These are phyloP conservation scores for Pachliopta kotzebuea DNA, from an alignment of 2,888 invertebrate species.

Conservation along the genomic window DNA sequence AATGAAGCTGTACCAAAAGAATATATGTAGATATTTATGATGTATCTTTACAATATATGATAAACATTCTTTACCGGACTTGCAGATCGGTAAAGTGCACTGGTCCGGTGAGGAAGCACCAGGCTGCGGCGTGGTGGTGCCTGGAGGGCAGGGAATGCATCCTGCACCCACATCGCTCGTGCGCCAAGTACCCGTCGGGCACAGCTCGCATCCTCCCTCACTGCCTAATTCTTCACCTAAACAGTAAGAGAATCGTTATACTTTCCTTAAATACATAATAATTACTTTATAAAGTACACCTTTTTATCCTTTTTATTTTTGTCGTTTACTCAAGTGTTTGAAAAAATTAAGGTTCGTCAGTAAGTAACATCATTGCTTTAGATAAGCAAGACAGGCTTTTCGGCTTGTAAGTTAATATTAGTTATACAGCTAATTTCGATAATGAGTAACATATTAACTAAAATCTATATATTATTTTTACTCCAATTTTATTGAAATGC, in stretches of 20 bases:
- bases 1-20: no score
- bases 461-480: no score
- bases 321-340: no score
- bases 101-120: slow-evolving; percentile 93
- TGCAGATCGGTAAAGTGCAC: slow-evolving; percentile 94
- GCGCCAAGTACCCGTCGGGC: slow-evolving; percentile 93
- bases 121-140: slow-evolving; percentile 92
- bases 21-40: not conserved
- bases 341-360: no score
- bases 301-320: no score
- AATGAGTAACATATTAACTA: no score
- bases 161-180: slow-evolving; percentile 93
- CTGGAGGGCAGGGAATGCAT: slow-evolving; percentile 93
- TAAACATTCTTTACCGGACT: slow-evolving; percentile 76
- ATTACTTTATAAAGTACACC: not conserved
- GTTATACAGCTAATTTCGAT: no score
- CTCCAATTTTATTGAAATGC: no score
- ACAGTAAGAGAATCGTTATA: not conserved
- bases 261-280: no score
- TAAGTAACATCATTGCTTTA: no score
- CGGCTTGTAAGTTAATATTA: no score
- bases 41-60: not conserved
- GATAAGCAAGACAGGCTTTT: no score
- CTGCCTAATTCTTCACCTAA: slow-evolving; percentile 89
- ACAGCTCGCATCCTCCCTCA: slow-evolving; percentile 95